These are phyloP conservation scores for Prietella phreatophila DNA, from an alignment of 2,113 vertebrate genomes.

Conservation along the genomic window DNA sequence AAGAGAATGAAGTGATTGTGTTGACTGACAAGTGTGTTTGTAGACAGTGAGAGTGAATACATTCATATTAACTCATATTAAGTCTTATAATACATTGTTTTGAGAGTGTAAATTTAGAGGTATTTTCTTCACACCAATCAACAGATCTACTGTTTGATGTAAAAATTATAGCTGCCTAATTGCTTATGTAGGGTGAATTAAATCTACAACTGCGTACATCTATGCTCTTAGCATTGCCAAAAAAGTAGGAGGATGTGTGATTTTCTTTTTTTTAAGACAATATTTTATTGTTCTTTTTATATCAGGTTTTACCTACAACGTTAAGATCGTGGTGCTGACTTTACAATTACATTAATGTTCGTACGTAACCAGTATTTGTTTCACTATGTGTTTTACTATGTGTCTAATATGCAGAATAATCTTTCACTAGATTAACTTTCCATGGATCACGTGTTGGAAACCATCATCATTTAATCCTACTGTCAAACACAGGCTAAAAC, in stretches of 20 bases:
- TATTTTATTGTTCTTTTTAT: neutral
- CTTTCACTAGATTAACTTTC: neutral
- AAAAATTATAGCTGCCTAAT: neutral
- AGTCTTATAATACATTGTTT: neutral
- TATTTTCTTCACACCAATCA: neutral
- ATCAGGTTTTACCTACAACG: neutral
- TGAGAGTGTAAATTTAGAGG: neutral
- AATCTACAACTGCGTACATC: neutral
- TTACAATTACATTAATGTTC: neutral
- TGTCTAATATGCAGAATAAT: neutral
- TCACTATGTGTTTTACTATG: neutral
- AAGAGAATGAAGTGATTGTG: neutral
- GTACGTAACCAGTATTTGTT: neutral
- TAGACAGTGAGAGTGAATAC: neutral
- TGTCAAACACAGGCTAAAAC: constrained; percentile 28
- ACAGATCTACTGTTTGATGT: neutral
- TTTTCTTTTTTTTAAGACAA: no score
- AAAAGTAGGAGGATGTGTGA: neutral
- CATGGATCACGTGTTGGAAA: constrained; percentile 8
- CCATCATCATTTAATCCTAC: constrained; percentile 15
- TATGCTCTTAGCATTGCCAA: neutral
- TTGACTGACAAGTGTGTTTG: neutral
- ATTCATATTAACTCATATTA: neutral
- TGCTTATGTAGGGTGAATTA: neutral
- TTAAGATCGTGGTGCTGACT: neutral